Conservation (phyloP, 1,140 invertebrate species). For the Monochamus saltuarius region DNA sequence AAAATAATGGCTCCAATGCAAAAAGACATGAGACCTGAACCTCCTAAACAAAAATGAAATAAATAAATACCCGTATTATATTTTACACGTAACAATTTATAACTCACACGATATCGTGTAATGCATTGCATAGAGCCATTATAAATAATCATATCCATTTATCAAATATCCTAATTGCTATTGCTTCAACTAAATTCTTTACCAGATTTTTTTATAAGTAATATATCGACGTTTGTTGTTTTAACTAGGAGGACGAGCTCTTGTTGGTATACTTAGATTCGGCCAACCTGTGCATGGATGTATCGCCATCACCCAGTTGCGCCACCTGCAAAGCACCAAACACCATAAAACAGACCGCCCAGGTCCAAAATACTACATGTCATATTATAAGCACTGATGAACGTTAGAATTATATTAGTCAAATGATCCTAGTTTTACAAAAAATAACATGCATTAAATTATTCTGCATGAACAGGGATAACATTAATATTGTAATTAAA, state of each 20-base stretch:
- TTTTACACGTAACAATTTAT: constrained; percentile 3
- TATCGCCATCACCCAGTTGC: constrained; percentile 47
- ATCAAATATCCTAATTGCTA: constrained; percentile 24
- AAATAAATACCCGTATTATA: constrained; percentile 19
- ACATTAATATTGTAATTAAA: background rate
- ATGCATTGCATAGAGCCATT: background rate
- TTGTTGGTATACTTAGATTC: constrained; percentile 51
- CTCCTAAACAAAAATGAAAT: background rate
- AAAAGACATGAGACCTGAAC: constrained; percentile 6
- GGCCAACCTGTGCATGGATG: constrained; percentile 49
- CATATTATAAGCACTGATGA: background rate
- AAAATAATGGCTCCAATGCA: constrained; percentile 14
- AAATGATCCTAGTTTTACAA: background rate
- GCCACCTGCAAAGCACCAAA: constrained; percentile 52
- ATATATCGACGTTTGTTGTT: constrained; percentile 29
- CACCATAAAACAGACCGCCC: constrained; percentile 39
- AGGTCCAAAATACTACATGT: constrained; percentile 9
- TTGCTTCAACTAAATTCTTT: constrained; percentile 24
- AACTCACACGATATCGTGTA: background rate
- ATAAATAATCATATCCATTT: constrained; percentile 15
- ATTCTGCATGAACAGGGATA: background rate
- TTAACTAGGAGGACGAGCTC: constrained; percentile 38
- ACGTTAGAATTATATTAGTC: background rate
- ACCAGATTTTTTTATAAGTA: constrained; percentile 21
- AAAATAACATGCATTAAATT: background rate